A percentile compares a stretch with the other conserved stretches of the same genome.
Conservation (phyloP, 2,113 vertebrate genomes). For the Acinonyx jubatus region DNA sequence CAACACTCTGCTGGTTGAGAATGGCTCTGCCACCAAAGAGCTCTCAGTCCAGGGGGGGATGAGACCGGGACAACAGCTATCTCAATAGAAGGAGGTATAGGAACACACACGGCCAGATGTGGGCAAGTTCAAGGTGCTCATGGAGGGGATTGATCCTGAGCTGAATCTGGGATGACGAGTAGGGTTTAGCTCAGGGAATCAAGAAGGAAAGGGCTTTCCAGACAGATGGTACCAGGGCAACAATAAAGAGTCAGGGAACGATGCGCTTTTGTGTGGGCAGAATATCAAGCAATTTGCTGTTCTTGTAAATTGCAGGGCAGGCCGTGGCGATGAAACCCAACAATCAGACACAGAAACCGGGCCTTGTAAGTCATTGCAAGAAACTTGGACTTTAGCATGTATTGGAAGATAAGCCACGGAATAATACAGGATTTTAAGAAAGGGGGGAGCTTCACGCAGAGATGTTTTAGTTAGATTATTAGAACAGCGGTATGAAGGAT, state of each 20-base stretch:
- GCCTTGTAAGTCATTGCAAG: neutral
- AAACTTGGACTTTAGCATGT: neutral
- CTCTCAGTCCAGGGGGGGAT: rapidly evolving
- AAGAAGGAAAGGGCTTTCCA: neutral
- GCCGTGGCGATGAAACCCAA: neutral
- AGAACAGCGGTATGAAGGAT: neutral
- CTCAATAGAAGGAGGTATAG: neutral
- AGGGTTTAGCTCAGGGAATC: neutral
- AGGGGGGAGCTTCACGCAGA: neutral
- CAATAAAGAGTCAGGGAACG: neutral
- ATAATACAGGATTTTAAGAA: neutral
- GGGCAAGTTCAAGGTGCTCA: neutral
- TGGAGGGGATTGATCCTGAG: neutral
- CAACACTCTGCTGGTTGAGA: neutral
- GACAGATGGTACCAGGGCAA: neutral
- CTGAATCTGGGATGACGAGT: neutral
- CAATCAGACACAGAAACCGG: neutral
- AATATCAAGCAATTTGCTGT: neutral
- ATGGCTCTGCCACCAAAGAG: too few relatives aligned
- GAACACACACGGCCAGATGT: neutral
- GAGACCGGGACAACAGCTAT: neutral
- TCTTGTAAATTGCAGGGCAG: neutral
- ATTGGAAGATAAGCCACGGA: neutral
- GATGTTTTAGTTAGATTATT: conserved; percentile 4
- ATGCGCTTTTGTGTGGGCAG: neutral